Conservation (phyloP, 2,888 invertebrate species). For the Sinelater perroti region DNA sequence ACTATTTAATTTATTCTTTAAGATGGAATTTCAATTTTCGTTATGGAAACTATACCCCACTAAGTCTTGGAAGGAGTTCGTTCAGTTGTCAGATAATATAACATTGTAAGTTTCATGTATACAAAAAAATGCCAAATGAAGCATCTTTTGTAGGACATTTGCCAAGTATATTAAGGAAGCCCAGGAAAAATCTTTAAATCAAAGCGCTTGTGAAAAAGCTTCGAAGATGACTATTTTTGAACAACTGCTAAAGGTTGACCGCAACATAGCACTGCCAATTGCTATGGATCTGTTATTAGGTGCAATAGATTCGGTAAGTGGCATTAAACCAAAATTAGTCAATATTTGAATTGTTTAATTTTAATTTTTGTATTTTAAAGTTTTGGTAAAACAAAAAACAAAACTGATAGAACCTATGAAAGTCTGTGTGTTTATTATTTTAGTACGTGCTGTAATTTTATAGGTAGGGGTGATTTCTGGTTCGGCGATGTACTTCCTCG, state of each 20-base stretch:
- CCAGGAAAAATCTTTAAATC: constrained; percentile 38
- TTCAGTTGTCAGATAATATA: constrained; percentile 56
- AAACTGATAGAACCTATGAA: no score
- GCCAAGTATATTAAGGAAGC: constrained; percentile 51
- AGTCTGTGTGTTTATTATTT: no score
- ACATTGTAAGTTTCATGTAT: constrained; percentile 61
- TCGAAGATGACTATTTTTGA: constrained; percentile 71
- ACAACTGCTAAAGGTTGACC: constrained; percentile 69
- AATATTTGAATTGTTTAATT: no score
- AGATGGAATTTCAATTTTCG: constrained; percentile 55
- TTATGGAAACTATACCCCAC: constrained; percentile 54
- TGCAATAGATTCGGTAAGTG: constrained; percentile 75
- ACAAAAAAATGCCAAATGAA: not conserved
- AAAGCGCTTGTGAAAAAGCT: constrained; percentile 55
- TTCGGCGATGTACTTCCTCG: constrained; percentile 60
- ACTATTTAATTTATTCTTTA: constrained; percentile 50
- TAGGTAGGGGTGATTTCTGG: constrained; percentile 60
- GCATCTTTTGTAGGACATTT: constrained; percentile 42
- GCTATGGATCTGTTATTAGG: constrained; percentile 75
- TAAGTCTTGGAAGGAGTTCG: constrained; percentile 51
- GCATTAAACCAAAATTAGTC: no score
- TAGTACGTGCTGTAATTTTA: constrained; percentile 53
- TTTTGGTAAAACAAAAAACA: no score
- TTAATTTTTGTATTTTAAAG: no score
- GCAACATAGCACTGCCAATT: constrained; percentile 71